A percentile compares a stretch with the other conserved stretches of the same genome.
Conservation (phyloP, 2,797 vertebrate species). For the Mallotus villosus region DNA sequence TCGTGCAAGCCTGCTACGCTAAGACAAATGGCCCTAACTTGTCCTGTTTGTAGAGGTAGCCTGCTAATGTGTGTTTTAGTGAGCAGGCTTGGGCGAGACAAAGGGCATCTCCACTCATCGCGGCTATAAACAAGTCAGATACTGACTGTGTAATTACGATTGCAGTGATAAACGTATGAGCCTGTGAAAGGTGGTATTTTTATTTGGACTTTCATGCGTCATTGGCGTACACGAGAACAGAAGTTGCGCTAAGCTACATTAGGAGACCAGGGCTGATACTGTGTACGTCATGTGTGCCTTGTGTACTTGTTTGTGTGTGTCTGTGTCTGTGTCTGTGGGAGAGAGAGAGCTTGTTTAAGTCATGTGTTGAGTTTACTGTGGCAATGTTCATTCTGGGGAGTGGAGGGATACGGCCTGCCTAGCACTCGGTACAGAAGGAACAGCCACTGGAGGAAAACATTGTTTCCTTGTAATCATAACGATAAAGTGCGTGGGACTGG, state of each 20-base stretch:
- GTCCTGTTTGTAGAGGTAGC: background rate
- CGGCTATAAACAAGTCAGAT: background rate
- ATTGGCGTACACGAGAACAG: background rate
- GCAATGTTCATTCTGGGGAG: background rate
- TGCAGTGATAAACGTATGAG: background rate
- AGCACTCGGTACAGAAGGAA: background rate
- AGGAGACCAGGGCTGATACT: background rate
- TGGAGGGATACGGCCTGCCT: background rate
- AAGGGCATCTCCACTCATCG: background rate
- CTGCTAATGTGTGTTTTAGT: background rate
- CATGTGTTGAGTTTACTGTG: background rate
- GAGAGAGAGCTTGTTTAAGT: background rate
- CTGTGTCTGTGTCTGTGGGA: too few species aligned
- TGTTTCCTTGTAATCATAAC: slow-evolving; percentile 14
- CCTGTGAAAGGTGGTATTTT: background rate
- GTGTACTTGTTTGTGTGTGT: background rate
- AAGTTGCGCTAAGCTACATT: background rate
- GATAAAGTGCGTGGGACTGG: slow-evolving; percentile 11
- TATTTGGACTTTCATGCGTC: background rate
- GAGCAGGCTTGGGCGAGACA: background rate
- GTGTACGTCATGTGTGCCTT: background rate
- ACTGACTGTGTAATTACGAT: background rate
- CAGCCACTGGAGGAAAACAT: slow-evolving; percentile 10
- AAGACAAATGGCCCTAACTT: background rate
- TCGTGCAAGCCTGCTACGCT: background rate